phyloP scores from a whole-genome alignment of 1,140 invertebrate genomes.

The Wasmannia auropunctata region DNA sequence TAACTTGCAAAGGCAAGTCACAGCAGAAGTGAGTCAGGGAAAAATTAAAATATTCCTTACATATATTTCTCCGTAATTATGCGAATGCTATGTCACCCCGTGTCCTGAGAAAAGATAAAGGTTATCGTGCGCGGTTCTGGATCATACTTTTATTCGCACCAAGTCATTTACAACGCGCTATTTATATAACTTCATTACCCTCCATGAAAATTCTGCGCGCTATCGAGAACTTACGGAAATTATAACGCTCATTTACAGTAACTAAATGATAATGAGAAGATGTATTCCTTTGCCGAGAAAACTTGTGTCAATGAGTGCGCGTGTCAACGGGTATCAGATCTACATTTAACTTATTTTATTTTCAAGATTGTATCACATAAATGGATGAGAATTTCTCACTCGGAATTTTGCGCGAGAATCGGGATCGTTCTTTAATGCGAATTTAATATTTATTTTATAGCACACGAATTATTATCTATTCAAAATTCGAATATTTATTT shows the following conservation, averaged over 20 bases:
- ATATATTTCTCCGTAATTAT: conserved; percentile 41
- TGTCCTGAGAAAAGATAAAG: conserved; percentile 45
- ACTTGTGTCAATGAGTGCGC: not conserved
- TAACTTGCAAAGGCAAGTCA: not conserved
- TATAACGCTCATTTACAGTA: conserved; percentile 41
- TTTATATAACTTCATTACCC: conserved; percentile 44
- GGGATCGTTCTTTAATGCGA: not conserved
- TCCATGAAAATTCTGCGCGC: conserved; percentile 37
- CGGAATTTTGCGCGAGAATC: not conserved
- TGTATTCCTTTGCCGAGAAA: not conserved
- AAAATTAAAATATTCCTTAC: not conserved
- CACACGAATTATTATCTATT: not conserved
- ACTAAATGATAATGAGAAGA: conserved; percentile 1
- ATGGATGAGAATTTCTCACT: not conserved
- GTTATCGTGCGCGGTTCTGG: conserved; percentile 28
- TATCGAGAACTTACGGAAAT: conserved; percentile 24
- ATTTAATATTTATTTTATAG: not conserved
- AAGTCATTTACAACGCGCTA: conserved; percentile 9
- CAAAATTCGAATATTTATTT: not conserved
- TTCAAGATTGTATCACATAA: not conserved
- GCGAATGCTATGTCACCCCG: conserved; percentile 3
- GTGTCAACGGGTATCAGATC: conserved; percentile 13
- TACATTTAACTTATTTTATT: not conserved
- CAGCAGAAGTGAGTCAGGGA: not conserved
- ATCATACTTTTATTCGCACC: conserved; percentile 38